These are phyloP conservation scores for Petrocephalus zakoni DNA, from an alignment of 2,113 vertebrate genomes.

Conservation along the genomic window DNA sequence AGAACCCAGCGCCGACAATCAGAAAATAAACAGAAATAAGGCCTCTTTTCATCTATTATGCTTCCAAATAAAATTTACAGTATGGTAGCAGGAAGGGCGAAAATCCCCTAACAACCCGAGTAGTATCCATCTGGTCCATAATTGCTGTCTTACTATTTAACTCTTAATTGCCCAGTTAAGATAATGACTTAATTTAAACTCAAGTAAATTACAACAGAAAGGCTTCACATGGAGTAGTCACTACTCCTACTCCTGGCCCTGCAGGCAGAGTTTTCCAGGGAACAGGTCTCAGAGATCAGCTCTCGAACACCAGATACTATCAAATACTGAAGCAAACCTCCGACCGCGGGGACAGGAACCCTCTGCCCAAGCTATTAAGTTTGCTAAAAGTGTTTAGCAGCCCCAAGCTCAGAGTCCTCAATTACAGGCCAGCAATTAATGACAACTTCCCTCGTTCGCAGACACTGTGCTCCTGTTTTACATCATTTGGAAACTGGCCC, in stretches of 20 bases:
- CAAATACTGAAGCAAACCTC: background rate
- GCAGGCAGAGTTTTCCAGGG: background rate
- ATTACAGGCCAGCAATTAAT: background rate
- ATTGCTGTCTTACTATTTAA: background rate
- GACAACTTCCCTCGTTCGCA: background rate
- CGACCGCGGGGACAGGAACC: background rate
- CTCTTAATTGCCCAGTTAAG: background rate
- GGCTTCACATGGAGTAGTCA: background rate
- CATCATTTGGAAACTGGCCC: background rate
- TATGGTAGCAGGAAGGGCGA: background rate
- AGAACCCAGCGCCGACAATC: background rate
- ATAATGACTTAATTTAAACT: background rate
- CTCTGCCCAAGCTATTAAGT: background rate
- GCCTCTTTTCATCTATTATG: background rate
- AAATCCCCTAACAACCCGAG: background rate
- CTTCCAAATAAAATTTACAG: background rate
- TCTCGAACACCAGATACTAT: background rate
- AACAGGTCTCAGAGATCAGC: background rate
- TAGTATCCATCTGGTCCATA: background rate
- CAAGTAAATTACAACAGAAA: background rate
- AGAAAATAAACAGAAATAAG: background rate
- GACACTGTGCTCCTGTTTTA: background rate
- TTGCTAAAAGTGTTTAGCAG: background rate
- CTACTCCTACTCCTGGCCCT: background rate
- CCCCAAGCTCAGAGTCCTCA: background rate